Conservation (phyloP, 2,888 invertebrate species). For the Octonoba sinensis region DNA sequence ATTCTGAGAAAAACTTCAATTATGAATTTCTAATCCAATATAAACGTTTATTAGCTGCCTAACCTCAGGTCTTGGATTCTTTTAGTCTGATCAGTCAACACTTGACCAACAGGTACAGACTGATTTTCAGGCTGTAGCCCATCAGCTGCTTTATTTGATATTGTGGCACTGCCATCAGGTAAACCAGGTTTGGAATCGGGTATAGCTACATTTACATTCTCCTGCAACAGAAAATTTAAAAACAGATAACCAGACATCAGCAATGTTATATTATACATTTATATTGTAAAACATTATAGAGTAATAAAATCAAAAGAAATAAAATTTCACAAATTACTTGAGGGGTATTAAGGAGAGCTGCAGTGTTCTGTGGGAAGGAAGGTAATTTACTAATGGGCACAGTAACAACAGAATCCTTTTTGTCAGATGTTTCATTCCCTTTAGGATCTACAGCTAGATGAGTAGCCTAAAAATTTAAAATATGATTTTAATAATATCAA, state of each 20-base stretch:
- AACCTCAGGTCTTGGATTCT: constrained; percentile 48
- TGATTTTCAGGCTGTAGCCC: constrained; percentile 10
- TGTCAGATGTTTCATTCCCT: constrained; percentile 18
- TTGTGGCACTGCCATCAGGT: constrained; percentile 9
- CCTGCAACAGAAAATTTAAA: neutral
- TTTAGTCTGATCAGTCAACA: constrained; percentile 29
- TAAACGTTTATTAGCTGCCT: neutral
- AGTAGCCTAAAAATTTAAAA: constrained; percentile 25
- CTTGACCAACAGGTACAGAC: constrained; percentile 7
- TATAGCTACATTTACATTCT: neutral
- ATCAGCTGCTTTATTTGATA: constrained; percentile 18
- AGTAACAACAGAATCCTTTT: constrained; percentile 28
- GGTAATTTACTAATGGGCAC: constrained; percentile 25
- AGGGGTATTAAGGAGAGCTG: neutral
- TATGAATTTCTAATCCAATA: too few relatives aligned
- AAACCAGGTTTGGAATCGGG: neutral
- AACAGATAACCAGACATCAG: neutral
- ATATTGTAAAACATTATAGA: neutral
- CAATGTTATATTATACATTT: neutral
- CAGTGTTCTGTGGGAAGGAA: neutral
- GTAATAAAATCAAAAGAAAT: neutral
- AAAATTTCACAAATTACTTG: neutral
- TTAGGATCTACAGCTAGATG: constrained; percentile 28
- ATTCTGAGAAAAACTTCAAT: too few relatives aligned
- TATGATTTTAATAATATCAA: neutral